Conservation (phyloP, 1,140 invertebrate genomes). For the Patella vulgata region DNA sequence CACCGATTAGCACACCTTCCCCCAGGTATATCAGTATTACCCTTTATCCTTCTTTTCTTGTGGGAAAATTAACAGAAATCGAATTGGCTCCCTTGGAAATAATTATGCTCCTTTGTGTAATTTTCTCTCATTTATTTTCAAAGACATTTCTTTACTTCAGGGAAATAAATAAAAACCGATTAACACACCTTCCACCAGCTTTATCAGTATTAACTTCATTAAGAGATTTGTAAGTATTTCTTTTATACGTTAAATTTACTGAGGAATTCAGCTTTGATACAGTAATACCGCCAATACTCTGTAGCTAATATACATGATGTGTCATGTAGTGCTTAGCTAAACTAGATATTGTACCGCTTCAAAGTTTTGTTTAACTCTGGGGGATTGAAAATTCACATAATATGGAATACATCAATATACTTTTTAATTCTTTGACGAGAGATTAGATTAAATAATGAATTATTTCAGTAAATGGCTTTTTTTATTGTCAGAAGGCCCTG, state of each 20-base stretch:
- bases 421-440: no score
- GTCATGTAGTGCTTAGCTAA: not conserved
- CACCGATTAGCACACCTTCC: no score
- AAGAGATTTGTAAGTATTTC: constrained; percentile 11
- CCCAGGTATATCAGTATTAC: no score
- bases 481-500: no score
- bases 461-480: no score
- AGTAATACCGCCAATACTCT: not conserved
- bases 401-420: not conserved
- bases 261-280: not conserved
- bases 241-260: not conserved
- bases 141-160: no score
- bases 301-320: not conserved
- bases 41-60: no score
- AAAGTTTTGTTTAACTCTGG: not conserved
- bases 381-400: not conserved
- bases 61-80: no score
- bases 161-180: constrained; percentile 23
- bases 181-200: constrained; percentile 5
- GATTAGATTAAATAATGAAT: no score
- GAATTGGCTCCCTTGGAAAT: no score
- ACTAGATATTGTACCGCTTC: not conserved
- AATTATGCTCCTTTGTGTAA: no score
- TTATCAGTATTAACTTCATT: constrained; percentile 6
- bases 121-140: no score